These are phyloP conservation scores for Paradoxurus hermaphroditus DNA, from an alignment of 2,113 vertebrate genomes.

Conservation along the genomic window DNA sequence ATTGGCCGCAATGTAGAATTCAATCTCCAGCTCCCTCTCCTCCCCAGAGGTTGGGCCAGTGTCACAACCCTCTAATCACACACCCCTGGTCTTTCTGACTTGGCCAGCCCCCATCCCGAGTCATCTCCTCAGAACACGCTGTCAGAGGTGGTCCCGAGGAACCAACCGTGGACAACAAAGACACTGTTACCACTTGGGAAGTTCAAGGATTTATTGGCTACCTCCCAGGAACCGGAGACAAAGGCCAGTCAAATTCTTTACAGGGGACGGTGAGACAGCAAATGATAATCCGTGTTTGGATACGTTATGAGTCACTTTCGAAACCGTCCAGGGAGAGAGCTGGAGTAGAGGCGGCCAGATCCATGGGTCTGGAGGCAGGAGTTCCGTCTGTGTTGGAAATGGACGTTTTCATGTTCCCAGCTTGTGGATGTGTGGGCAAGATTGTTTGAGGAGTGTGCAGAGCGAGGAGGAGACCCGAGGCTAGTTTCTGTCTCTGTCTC, in stretches of 20 bases:
- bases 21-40: background rate
- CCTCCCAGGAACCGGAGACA: background rate
- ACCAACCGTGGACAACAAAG: background rate
- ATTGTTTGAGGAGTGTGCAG: slow-evolving; percentile 17
- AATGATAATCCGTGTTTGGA: background rate
- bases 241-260: background rate
- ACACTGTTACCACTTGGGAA: background rate
- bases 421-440: slow-evolving; percentile 28
- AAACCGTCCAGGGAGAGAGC: background rate
- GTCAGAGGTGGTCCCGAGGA: background rate
- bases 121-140: background rate
- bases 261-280: background rate
- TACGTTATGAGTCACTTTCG: background rate
- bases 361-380: background rate
- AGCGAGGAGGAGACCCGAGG: background rate
- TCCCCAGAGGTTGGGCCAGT: background rate
- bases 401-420: slow-evolving; percentile 17
- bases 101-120: background rate
- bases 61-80: background rate
- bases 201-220: background rate
- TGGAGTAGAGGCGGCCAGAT: background rate
- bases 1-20: background rate
- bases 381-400: slow-evolving; percentile 20
- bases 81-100: background rate
- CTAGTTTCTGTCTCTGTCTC: slow-evolving; percentile 3